These are phyloP conservation scores for Esox masquinongy DNA, from an alignment of 2,797 vertebrate species.

Conservation along the genomic window DNA sequence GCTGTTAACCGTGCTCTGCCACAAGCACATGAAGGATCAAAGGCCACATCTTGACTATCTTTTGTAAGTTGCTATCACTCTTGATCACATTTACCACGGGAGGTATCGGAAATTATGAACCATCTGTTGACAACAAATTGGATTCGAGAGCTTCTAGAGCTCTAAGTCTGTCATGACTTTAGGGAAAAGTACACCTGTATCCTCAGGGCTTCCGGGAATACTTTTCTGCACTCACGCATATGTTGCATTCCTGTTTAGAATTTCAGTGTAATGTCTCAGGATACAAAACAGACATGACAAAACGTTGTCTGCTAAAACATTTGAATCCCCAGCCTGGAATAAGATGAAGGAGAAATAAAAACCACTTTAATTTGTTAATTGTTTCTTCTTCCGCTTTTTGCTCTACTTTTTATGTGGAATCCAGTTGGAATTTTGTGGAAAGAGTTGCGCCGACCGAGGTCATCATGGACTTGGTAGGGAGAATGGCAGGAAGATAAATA, in stretches of 20 bases:
- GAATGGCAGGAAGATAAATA: conserved; percentile 11
- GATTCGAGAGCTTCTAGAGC: conserved; percentile 24
- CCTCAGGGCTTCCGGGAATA: conserved; percentile 25
- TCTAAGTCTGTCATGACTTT: conserved; percentile 31
- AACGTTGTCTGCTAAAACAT: neutral
- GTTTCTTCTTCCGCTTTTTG: neutral
- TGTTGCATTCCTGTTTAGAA: conserved; percentile 44
- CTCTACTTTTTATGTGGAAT: neutral
- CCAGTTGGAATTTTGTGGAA: neutral
- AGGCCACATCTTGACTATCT: conserved; percentile 32
- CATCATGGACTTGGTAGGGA: conserved; percentile 52
- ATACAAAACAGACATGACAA: conserved; percentile 19
- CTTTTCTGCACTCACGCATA: conserved; percentile 21
- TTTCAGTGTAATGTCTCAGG: conserved; percentile 15
- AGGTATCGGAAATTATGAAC: conserved; percentile 40
- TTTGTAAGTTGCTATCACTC: conserved; percentile 37
- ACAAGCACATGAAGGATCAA: conserved; percentile 30
- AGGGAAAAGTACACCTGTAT: conserved; percentile 56
- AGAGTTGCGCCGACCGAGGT: neutral
- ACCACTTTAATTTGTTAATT: neutral
- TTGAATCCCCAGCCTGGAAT: neutral
- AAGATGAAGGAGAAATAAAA: neutral
- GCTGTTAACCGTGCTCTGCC: conserved; percentile 8
- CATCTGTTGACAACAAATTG: conserved; percentile 37
- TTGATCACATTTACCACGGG: conserved; percentile 26